These are phyloP conservation scores for Apodemus speciosus DNA, from an alignment of 2,113 vertebrate species.

Conservation along the genomic window DNA sequence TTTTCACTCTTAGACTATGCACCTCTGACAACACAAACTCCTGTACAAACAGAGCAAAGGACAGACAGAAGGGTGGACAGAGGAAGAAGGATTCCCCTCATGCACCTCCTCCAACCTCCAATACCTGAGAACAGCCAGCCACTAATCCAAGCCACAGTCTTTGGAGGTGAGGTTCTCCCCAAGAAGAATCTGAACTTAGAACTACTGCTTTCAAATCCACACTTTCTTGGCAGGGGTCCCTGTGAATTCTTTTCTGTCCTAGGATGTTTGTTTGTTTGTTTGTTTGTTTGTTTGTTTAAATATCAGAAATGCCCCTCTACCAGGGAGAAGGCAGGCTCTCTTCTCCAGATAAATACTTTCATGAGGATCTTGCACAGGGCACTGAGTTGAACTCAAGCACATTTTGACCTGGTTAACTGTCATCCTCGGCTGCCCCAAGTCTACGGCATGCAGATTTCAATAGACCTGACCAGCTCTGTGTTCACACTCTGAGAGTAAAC, in stretches of 20 bases:
- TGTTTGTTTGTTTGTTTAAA: slow-evolving; percentile 20
- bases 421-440: background rate
- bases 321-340: background rate
- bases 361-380: background rate
- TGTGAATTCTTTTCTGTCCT: background rate
- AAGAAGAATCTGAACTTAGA: background rate
- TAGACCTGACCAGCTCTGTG: background rate
- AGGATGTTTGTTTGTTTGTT: background rate
- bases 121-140: background rate
- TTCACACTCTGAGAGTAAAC: background rate
- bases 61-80: background rate
- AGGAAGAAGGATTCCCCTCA: background rate
- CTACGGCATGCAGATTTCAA: background rate
- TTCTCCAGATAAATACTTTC: background rate
- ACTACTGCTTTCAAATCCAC: background rate
- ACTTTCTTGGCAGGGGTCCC: background rate
- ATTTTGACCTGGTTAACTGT: accelerated
- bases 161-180: background rate
- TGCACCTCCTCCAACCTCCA: background rate
- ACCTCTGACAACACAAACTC: no score
- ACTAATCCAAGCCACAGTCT: background rate
- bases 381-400: background rate
- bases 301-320: background rate
- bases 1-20: background rate
- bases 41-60: background rate